Conservation (phyloP, 2,888 invertebrate species). For the Alloplasta piceator region DNA sequence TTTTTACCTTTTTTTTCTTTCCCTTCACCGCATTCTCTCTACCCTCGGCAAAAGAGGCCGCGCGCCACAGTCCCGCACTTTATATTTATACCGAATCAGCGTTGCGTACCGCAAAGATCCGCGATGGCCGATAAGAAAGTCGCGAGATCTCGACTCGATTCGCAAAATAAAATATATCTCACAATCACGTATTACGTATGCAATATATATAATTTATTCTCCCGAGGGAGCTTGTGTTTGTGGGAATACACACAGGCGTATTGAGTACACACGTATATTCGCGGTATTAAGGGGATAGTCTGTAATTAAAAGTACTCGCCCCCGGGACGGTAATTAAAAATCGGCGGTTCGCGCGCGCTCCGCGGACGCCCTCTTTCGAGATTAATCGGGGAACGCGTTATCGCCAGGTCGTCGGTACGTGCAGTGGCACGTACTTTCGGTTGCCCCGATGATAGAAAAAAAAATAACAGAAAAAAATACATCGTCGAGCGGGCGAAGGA, state of each 20-base stretch:
- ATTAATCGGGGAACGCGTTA: constrained; percentile 65
- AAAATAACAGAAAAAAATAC: constrained; percentile 14
- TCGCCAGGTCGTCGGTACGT: constrained; percentile 61
- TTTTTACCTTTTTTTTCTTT: constrained; percentile 35
- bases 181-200: constrained; percentile 60
- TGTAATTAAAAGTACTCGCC: constrained; percentile 64
- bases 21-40: constrained; percentile 4
- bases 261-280: background rate
- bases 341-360: constrained; percentile 49
- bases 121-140: constrained; percentile 55
- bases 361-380: constrained; percentile 50
- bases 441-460: constrained; percentile 52
- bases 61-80: constrained; percentile 35
- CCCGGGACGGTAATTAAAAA: constrained; percentile 64
- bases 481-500: constrained; percentile 14
- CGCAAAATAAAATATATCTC: constrained; percentile 58
- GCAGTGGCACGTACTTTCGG: constrained; percentile 61
- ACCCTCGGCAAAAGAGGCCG: constrained; percentile 53
- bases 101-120: constrained; percentile 63
- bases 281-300: constrained; percentile 48
- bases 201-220: constrained; percentile 49
- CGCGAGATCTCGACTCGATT: constrained; percentile 36
- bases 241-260: constrained; percentile 11
- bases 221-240: background rate
- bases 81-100: constrained; percentile 64